A percentile compares a stretch with the other conserved stretches of the same genome.
These are phyloP conservation scores for Pangasius krempfi DNA, from an alignment of 2,797 vertebrate species.

Conservation along the genomic window DNA sequence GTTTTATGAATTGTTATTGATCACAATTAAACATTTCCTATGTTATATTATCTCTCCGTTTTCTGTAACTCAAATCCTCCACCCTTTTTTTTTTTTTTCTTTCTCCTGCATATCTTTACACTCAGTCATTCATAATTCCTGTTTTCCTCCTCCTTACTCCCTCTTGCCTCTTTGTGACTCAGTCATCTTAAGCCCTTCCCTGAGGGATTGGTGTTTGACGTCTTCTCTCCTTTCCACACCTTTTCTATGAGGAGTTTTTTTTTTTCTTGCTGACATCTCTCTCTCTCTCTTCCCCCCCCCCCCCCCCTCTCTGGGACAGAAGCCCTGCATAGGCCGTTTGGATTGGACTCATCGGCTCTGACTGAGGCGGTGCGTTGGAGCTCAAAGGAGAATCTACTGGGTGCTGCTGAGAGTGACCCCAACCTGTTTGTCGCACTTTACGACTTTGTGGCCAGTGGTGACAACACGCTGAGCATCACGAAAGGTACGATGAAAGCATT, in stretches of 20 bases:
- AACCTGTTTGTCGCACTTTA: slow-evolving; percentile 99
- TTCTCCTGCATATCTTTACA: slow-evolving; percentile 12
- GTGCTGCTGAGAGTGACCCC: slow-evolving; percentile 94
- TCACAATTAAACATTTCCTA: neutral
- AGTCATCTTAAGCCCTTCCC: slow-evolving; percentile 23
- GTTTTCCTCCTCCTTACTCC: neutral
- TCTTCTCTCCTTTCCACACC: slow-evolving; percentile 20
- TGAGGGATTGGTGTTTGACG: slow-evolving; percentile 26
- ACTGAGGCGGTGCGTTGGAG: slow-evolving; percentile 98
- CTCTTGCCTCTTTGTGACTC: slow-evolving; percentile 35
- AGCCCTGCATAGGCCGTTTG: slow-evolving; percentile 91
- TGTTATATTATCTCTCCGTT: neutral
- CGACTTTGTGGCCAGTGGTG: slow-evolving; percentile 98
- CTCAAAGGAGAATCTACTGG: slow-evolving; percentile 98
- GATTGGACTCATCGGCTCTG: slow-evolving; percentile 89
- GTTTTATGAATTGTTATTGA: too few species aligned
- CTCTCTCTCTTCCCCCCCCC: neutral
- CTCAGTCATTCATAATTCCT: slow-evolving; percentile 15
- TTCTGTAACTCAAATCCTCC: neutral
- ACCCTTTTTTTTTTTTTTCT: neutral
- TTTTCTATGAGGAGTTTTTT: neutral
- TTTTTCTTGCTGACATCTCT: slow-evolving; percentile 4
- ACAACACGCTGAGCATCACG: slow-evolving; percentile 99
- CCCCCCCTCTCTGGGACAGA: slow-evolving; percentile 72
- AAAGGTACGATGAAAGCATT: slow-evolving; percentile 82